These are phyloP conservation scores for Emesis russula DNA, from an alignment of 2,888 invertebrate genomes.

Conservation along the genomic window DNA sequence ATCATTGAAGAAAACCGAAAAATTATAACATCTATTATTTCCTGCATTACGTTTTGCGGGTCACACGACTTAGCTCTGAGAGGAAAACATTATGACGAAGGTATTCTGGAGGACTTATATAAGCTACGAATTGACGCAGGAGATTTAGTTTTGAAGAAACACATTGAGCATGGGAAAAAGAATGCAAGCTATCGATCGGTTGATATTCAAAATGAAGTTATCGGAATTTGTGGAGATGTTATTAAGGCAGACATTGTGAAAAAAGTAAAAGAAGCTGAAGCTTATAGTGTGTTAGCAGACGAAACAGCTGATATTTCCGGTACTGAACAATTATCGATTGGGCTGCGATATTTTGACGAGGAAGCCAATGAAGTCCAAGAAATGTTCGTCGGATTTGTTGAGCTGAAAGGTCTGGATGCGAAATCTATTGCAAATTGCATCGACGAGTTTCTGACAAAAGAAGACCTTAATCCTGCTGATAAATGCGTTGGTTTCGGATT, in stretches of 20 bases:
- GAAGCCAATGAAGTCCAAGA: constrained; percentile 61
- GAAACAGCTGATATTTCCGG: constrained; percentile 66
- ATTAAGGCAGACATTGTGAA: constrained; percentile 37
- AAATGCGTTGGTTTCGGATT: constrained; percentile 46
- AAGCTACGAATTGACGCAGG: constrained; percentile 2
- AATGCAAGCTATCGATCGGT: constrained; percentile 57
- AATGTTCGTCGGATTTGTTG: constrained; percentile 63
- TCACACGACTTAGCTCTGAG: constrained; percentile 7
- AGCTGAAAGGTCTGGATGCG: constrained; percentile 74
- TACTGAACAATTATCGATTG: constrained; percentile 74
- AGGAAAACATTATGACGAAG: constrained; percentile 40
- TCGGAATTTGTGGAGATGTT: constrained; percentile 45
- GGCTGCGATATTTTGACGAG: constrained; percentile 60
- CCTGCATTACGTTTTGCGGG: constrained; percentile 8
- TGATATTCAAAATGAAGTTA: constrained; percentile 70
- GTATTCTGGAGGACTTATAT: constrained; percentile 8
- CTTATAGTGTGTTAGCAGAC: constrained; percentile 62
- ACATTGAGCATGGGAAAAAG: constrained; percentile 35
- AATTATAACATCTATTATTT: not conserved
- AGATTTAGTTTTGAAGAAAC: constrained; percentile 27
- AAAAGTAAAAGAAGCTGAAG: constrained; percentile 17
- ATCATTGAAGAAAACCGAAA: not conserved
- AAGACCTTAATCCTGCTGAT: constrained; percentile 3
- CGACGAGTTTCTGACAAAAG: constrained; percentile 37
- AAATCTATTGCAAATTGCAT: constrained; percentile 71